These are phyloP conservation scores for Sipunculus nudus DNA, from an alignment of 2,888 invertebrate genomes.

Conservation along the genomic window DNA sequence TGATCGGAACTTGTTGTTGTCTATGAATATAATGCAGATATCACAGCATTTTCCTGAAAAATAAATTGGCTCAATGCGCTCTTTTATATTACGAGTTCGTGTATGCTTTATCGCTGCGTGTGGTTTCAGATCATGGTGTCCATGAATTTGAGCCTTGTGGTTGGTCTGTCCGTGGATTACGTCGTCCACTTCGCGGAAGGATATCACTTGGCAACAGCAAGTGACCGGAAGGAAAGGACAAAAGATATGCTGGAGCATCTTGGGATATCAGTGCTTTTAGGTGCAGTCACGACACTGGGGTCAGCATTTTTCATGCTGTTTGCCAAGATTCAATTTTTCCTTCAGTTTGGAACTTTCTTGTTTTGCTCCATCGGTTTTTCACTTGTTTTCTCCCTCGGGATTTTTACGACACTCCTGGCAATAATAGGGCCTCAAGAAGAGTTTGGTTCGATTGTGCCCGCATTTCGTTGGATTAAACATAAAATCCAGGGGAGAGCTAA, in stretches of 20 bases:
- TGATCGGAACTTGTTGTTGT: no score
- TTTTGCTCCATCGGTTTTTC: slow-evolving; percentile 58
- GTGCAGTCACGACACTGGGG: slow-evolving; percentile 56
- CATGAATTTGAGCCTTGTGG: slow-evolving; percentile 54
- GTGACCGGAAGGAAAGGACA: slow-evolving; percentile 44
- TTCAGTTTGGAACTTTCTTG: slow-evolving; percentile 59
- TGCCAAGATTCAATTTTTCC: slow-evolving; percentile 55
- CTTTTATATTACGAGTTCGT: no score
- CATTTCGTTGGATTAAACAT: no score
- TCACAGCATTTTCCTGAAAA: no score
- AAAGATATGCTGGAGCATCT: slow-evolving; percentile 51
- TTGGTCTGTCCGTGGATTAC: slow-evolving; percentile 56
- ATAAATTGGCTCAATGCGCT: no score
- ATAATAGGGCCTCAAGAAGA: slow-evolving; percentile 49
- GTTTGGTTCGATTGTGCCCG: slow-evolving; percentile 32
- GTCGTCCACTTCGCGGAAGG: slow-evolving; percentile 58
- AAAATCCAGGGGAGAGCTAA: no score
- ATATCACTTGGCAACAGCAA: slow-evolving; percentile 46
- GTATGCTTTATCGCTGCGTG: no score
- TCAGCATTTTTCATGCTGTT: slow-evolving; percentile 58
- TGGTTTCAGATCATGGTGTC: slow-evolving; percentile 52
- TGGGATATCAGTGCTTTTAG: slow-evolving; percentile 55
- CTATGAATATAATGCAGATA: no score
- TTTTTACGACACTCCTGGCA: slow-evolving; percentile 48
- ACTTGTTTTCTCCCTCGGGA: slow-evolving; percentile 47